Conservation (phyloP, 2,888 invertebrate species). For the Mimachlamys varia region DNA sequence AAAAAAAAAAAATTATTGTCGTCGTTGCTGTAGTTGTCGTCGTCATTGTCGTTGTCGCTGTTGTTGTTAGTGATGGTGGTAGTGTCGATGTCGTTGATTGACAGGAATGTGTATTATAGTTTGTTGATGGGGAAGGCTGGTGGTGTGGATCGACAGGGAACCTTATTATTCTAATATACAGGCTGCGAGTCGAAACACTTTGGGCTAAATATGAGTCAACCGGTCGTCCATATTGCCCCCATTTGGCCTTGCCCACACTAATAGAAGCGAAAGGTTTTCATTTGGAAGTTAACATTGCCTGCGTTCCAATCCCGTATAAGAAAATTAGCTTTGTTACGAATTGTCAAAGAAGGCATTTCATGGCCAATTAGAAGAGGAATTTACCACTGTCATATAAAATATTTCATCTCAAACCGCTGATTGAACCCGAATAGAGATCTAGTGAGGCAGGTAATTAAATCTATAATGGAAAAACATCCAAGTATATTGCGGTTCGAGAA, state of each 20-base stretch:
- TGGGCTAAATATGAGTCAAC: neutral
- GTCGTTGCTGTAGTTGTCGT: too few species aligned
- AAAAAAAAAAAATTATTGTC: too few species aligned
- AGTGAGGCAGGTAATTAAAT: conserved; percentile 36
- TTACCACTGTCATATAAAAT: conserved; percentile 29
- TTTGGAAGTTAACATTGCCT: neutral
- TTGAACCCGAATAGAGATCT: conserved; percentile 29
- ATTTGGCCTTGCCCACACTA: neutral
- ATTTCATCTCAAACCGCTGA: neutral
- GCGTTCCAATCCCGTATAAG: neutral
- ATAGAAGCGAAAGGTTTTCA: neutral
- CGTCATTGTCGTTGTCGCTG: too few species aligned
- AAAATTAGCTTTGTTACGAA: conserved; percentile 26
- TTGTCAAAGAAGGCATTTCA: neutral
- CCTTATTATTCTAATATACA: too few species aligned
- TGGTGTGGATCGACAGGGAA: too few species aligned
- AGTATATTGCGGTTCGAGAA: conserved; percentile 2
- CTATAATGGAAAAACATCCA: conserved; percentile 36
- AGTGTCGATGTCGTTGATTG: too few species aligned
- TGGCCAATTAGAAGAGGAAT: neutral
- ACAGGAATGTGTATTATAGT: too few species aligned
- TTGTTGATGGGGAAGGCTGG: too few species aligned
- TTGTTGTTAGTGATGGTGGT: too few species aligned
- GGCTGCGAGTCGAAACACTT: neutral
- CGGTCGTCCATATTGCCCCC: neutral